Evolutionary conservation across 2,113 vertebrate genomes (phyloP), one percentile per base, ranked within the genome.

Genomic region (Elephantulus edwardii): DNA sequence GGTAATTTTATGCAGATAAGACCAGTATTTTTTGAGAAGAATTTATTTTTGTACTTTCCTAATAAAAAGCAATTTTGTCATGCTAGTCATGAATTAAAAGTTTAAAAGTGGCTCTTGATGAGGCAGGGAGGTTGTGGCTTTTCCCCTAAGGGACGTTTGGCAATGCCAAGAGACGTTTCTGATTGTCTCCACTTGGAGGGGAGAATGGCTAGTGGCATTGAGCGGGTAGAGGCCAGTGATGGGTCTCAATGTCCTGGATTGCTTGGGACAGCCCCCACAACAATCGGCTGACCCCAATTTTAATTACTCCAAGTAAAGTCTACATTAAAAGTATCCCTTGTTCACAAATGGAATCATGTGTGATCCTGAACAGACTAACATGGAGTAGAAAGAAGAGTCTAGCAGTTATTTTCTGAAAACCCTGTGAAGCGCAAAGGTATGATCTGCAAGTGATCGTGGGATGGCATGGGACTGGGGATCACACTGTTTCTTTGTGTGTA

Each of bases 11-110:
- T 19, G 35, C 76, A 76, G 38, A 80, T 10, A 33, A 28, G 76
- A 40, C 17, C 50, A 76, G 66, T 33, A 11, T 91, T 91, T 88
- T 68, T n/a, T 93, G n/a, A 30, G 56, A 89, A 48, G 35, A 48
- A 35, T 62, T 19, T 20, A 78, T 26, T 71, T 66, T 74, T 52
- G 8, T n/a, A 8, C 11, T 66, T 28, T 88, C 58, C 24, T 82
- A 17, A 3, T 48, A 80, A 30, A 35, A 60, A 86, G 56, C 54
- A 56, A 78, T 2, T 20, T 82, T 52, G 5, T 40, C 28, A n/a
- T n/a, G n/a, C n/a, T n/a, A 33, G 38, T 50, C 64, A 35, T 48
- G 64, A 90, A 56, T 44, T 54, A 35, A 68, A 81, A 90, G 35
- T n/a, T n/a, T 66, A 66, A 66, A 66, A 50, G 8, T n/a, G 2